phyloP scores from a whole-genome alignment of 2,797 vertebrate genomes.

The Synanceia verrucosa region DNA sequence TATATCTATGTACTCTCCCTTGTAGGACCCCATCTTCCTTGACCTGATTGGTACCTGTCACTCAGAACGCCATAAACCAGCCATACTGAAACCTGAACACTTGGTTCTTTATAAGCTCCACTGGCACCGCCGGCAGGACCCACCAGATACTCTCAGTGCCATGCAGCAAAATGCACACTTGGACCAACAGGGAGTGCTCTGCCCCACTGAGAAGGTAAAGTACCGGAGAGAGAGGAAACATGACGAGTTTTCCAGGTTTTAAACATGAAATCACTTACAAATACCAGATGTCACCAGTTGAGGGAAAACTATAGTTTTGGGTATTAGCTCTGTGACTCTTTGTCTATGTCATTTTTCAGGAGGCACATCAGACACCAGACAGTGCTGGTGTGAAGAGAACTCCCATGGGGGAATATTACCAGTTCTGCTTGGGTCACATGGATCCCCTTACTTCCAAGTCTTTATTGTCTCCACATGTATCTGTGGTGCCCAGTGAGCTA shows the following conservation, averaged over 20 bases:
- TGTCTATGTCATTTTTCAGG: slow-evolving; percentile 49
- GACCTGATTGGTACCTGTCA: slow-evolving; percentile 94
- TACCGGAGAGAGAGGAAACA: not conserved
- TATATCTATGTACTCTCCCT: not conserved
- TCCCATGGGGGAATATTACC: slow-evolving; percentile 84
- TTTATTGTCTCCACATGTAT: slow-evolving; percentile 76
- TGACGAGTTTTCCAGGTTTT: not conserved
- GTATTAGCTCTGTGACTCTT: not conserved
- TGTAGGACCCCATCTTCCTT: slow-evolving; percentile 89
- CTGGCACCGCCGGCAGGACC: slow-evolving; percentile 76
- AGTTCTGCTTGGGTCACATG: slow-evolving; percentile 40
- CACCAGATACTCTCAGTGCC: slow-evolving; percentile 76
- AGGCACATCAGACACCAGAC: slow-evolving; percentile 44
- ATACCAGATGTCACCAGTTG: not conserved
- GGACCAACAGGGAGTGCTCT: slow-evolving; percentile 76
- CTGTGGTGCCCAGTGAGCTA: slow-evolving; percentile 82
- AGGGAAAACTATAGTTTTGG: not conserved
- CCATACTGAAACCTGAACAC: slow-evolving; percentile 84
- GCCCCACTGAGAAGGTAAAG: slow-evolving; percentile 62
- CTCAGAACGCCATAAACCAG: slow-evolving; percentile 83
- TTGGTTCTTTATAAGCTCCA: slow-evolving; percentile 81
- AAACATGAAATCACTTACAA: not conserved
- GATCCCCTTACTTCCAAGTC: slow-evolving; percentile 12
- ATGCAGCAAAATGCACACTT: slow-evolving; percentile 77
- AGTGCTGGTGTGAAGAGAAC: slow-evolving; percentile 28